Conservation (phyloP, 2,888 invertebrate species). For the Romanomermis culicivorax region DNA sequence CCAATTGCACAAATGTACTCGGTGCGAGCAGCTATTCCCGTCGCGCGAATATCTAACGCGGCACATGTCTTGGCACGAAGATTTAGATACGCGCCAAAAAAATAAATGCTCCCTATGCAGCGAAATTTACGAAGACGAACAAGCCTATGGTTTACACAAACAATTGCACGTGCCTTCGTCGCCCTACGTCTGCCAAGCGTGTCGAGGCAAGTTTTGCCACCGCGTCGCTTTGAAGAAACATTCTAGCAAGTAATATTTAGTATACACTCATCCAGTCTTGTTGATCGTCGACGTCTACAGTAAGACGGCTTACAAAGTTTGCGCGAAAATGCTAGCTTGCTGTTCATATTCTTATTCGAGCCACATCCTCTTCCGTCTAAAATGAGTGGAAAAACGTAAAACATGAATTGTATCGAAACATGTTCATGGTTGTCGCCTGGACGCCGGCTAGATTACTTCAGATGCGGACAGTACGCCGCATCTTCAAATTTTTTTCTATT, state of each 20-base stretch:
- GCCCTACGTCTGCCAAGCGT: conserved; percentile 2
- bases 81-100: not conserved
- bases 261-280: no score
- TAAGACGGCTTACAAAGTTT: no score
- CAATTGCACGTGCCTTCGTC: not conserved
- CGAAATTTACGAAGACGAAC: conserved; percentile 5
- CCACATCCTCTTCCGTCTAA: no score
- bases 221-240: not conserved
- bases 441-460: no score
- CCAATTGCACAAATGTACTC: conserved; percentile 22
- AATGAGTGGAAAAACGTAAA: no score
- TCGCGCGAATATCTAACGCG: conserved; percentile 20
- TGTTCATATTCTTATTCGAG: no score
- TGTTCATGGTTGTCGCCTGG: not conserved
- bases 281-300: no score
- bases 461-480: no score
- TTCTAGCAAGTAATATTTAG: no score
- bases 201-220: conserved; percentile 3
- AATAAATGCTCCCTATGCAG: not conserved
- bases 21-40: conserved; percentile 22
- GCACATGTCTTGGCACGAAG: conserved; percentile 23
- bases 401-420: no score
- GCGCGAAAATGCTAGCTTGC: no score
- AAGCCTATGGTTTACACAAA: conserved; percentile 1
- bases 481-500: no score